A percentile compares a stretch with the other conserved stretches of the same genome.
phyloP scores from a whole-genome alignment of 2,888 invertebrate genomes.

The Sphaeridia pumilis region DNA sequence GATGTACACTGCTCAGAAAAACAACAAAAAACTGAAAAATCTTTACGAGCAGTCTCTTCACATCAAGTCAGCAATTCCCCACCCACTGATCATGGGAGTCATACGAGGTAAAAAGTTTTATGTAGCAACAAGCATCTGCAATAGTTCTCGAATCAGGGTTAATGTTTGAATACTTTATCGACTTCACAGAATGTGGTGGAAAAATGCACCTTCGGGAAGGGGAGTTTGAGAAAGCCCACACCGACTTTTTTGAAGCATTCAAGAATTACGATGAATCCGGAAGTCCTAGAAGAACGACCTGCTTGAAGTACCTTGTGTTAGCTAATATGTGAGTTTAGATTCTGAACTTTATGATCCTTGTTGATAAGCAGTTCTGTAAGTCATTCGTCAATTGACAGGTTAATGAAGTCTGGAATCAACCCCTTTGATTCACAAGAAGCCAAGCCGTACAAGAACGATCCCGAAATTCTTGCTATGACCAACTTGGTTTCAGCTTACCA shows the following conservation, averaged over 20 bases:
- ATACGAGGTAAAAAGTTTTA: slow-evolving; percentile 60
- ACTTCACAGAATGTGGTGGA: slow-evolving; percentile 78
- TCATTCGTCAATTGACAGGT: slow-evolving; percentile 45
- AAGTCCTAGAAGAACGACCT: slow-evolving; percentile 88
- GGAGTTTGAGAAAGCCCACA: slow-evolving; percentile 97
- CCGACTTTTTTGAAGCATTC: slow-evolving; percentile 98
- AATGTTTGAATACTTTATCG: slow-evolving; percentile 12
- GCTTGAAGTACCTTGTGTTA: slow-evolving; percentile 92
- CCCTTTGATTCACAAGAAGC: slow-evolving; percentile 99
- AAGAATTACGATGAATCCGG: slow-evolving; percentile 99
- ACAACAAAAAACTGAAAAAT: slow-evolving; percentile 92
- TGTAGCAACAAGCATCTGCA: not conserved
- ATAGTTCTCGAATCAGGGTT: not conserved
- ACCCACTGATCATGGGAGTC: slow-evolving; percentile 98
- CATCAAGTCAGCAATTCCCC: slow-evolving; percentile 99
- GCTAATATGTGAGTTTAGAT: slow-evolving; percentile 82
- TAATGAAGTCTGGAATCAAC: slow-evolving; percentile 99
- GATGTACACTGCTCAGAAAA: slow-evolving; percentile 99
- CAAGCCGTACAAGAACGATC: slow-evolving; percentile 98
- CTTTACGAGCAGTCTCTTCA: slow-evolving; percentile 96
- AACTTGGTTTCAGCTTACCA: slow-evolving; percentile 89
- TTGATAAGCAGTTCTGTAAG: not conserved
- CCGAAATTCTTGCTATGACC: slow-evolving; percentile 98
- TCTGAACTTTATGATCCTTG: not conserved
- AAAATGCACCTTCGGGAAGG: slow-evolving; percentile 99